Conservation (phyloP, 2,888 invertebrate species). For the Spodoptera picta region DNA sequence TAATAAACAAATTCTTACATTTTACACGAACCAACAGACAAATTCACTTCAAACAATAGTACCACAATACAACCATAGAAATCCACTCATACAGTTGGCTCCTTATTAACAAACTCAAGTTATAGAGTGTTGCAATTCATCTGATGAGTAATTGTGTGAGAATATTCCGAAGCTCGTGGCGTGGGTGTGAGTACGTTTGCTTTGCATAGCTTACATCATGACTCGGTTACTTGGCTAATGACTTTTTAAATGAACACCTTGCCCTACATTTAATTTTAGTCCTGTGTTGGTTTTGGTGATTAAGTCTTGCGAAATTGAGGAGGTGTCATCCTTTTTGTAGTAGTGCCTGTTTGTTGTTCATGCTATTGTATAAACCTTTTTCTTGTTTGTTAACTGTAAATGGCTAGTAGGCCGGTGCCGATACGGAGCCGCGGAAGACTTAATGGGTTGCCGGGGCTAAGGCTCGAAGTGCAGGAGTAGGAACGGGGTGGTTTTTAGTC, state of each 20-base stretch:
- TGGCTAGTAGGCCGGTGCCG: no score
- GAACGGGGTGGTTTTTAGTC: no score
- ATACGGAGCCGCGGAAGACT: no score
- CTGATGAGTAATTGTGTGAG: conserved; percentile 77
- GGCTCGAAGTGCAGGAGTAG: no score
- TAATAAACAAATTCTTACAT: no score
- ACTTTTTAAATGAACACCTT: conserved; percentile 23
- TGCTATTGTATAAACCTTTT: no score
- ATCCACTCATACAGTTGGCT: conserved; percentile 40
- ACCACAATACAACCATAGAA: conserved; percentile 30
- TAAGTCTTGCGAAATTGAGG: no score
- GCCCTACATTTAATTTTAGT: conserved; percentile 6
- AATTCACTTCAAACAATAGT: neutral
- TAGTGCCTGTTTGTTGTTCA: no score
- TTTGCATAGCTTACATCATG: conserved; percentile 48
- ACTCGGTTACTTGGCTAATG: conserved; percentile 16
- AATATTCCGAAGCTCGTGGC: conserved; percentile 59
- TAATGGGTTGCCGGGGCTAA: no score
- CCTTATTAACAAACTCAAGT: conserved; percentile 65
- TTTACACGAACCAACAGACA: neutral
- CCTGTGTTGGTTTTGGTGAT: no score
- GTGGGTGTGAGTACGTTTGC: conserved; percentile 64
- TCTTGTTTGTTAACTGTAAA: no score
- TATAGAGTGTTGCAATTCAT: conserved; percentile 74
- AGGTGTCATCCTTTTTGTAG: no score